phyloP scores from a whole-genome alignment of 2,797 vertebrate species.

The Gorsachius magnificus region DNA sequence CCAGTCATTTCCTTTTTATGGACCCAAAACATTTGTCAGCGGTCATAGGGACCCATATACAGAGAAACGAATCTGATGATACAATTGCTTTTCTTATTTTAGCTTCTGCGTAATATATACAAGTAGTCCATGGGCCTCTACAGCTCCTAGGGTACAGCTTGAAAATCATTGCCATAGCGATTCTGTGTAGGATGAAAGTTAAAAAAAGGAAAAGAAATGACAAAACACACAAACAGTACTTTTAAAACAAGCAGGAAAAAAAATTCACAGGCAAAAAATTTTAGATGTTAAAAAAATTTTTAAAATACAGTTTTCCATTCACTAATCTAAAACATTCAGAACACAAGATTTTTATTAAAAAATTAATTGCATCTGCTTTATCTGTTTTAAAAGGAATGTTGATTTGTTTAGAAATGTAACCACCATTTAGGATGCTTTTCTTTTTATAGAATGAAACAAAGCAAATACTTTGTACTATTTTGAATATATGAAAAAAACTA shows the following conservation, averaged over 20 bases:
- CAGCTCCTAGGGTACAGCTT: neutral
- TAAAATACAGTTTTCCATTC: neutral
- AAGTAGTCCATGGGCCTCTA: neutral
- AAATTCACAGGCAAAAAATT: fast-evolving
- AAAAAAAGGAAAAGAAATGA: neutral
- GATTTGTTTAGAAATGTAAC: neutral
- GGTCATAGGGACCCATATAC: neutral
- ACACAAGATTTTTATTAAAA: neutral
- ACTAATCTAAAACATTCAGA: neutral
- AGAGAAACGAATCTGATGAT: neutral
- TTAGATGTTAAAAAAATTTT: neutral
- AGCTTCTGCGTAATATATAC: neutral
- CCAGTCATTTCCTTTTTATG: neutral
- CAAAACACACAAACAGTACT: neutral
- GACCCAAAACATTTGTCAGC: neutral
- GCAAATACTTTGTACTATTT: neutral
- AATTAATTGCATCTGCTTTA: neutral
- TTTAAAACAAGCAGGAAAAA: neutral
- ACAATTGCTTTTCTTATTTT: neutral
- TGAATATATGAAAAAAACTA: neutral
- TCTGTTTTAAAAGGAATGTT: neutral
- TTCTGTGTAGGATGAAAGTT: neutral
- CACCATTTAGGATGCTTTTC: neutral
- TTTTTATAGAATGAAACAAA: neutral
- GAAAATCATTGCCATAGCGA: neutral